Evolutionary conservation across 2,797 vertebrate genomes (phyloP).

Genomic region (Poeciliopsis turneri): DNA sequence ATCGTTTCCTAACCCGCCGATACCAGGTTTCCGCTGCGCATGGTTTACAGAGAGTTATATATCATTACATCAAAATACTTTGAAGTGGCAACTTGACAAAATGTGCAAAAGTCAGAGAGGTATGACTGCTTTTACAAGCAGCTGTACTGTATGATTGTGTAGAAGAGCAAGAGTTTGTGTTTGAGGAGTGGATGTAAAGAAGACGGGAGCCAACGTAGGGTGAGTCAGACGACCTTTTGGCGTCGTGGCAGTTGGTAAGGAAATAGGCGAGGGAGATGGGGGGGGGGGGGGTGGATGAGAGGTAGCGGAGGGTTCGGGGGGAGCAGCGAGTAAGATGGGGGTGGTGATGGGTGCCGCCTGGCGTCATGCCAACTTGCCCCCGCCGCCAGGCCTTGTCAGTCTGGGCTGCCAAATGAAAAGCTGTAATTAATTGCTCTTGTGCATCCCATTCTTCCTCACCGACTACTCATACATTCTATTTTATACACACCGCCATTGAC

Average conservation of each 20-base stretch:
- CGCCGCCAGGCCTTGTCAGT: conserved; percentile 76
- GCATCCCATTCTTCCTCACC: conserved; percentile 82
- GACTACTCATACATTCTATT: conserved; percentile 86
- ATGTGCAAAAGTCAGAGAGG: background rate
- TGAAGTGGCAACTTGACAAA: background rate
- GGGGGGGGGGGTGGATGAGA: background rate
- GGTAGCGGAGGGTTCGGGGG: background rate
- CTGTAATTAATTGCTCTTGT: conserved; percentile 92
- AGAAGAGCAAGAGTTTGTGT: background rate
- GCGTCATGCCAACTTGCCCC: conserved; percentile 79
- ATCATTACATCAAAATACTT: background rate
- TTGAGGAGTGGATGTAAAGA: conserved; percentile 38
- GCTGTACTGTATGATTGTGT: conserved; percentile 2
- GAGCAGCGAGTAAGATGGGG: conserved; percentile 42
- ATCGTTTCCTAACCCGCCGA: background rate
- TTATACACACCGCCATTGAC: conserved; percentile 88
- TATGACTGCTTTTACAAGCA: background rate
- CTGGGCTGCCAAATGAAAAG: conserved; percentile 86
- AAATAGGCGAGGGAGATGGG: conserved; percentile 34
- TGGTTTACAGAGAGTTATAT: background rate
- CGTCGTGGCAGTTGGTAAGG: conserved; percentile 58
- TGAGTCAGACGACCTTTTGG: conserved; percentile 26
- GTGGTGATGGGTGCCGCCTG: conserved; percentile 67
- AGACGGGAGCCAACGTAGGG: conserved; percentile 28
- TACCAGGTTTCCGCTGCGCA: background rate